phyloP scores from a whole-genome alignment of 2,113 vertebrate species.

The Neoarius graeffei region DNA sequence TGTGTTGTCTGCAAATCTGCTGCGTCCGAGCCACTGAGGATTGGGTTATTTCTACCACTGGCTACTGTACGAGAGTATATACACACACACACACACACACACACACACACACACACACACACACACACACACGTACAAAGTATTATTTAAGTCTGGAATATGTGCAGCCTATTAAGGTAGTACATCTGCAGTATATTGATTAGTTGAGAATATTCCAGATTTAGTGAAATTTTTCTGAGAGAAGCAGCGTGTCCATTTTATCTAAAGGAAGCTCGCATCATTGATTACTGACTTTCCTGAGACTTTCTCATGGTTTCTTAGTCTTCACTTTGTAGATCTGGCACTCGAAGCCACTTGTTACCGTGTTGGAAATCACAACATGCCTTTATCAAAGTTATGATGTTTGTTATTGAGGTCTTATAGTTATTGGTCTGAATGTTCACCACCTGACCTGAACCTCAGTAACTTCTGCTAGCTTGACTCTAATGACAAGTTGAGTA shows the following conservation, averaged over 20 bases:
- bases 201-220: slow-evolving; percentile 40
- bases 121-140: background rate
- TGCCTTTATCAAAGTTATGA: background rate
- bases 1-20: slow-evolving; percentile 59
- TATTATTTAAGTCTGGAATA: slow-evolving; percentile 36
- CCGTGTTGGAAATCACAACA: too few species aligned
- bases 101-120: background rate
- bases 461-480: background rate
- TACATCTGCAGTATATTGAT: background rate
- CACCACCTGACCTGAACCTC: background rate
- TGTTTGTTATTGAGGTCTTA: background rate
- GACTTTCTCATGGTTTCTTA: background rate
- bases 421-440: background rate
- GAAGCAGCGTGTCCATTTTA: slow-evolving; percentile 57
- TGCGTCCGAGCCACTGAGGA: slow-evolving; percentile 46
- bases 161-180: slow-evolving; percentile 12
- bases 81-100: slow-evolving; percentile 2
- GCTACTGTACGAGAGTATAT: slow-evolving; percentile 23
- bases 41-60: slow-evolving; percentile 36
- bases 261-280: slow-evolving; percentile 68
- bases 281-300: slow-evolving; percentile 54
- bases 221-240: slow-evolving; percentile 54
- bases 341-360: background rate
- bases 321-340: slow-evolving; percentile 2
- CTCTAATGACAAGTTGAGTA: background rate